Evolutionary conservation across 2,888 invertebrate species (phyloP).

Genomic region (Theodoxus fluviatilis): DNA sequence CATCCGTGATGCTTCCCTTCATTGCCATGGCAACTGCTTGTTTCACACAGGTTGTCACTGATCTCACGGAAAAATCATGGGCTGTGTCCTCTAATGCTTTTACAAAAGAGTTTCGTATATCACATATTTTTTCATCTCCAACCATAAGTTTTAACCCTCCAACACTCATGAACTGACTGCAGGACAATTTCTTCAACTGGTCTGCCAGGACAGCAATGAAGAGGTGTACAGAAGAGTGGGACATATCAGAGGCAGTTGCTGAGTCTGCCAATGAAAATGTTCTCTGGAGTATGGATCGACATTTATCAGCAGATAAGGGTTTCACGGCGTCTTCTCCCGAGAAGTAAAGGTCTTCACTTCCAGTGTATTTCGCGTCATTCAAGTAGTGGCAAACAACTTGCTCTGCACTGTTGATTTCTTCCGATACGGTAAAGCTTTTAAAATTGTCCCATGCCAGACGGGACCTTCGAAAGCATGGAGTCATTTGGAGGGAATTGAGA

Average conservation of each 20-base stretch:
- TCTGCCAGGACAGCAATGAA: conserved; percentile 28
- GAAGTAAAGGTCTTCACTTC: conserved; percentile 18
- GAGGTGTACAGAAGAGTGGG: conserved; percentile 25
- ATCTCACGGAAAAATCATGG: conserved; percentile 21
- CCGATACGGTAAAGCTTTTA: conserved; percentile 4
- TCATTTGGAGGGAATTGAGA: conserved; percentile 11
- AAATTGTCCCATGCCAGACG: conserved; percentile 23
- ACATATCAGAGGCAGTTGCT: no score
- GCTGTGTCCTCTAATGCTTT: conserved; percentile 21
- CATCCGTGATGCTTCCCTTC: background rate
- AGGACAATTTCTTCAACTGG: conserved; percentile 29
- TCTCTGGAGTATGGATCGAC: conserved; percentile 8
- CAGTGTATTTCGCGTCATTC: conserved; percentile 6
- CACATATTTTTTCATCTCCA: background rate
- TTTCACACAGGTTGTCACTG: conserved; percentile 18
- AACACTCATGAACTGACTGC: conserved; percentile 25
- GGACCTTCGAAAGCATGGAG: conserved; percentile 3
- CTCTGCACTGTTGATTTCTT: conserved; percentile 20
- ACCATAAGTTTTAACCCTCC: conserved; percentile 16
- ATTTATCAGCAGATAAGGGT: conserved; percentile 1
- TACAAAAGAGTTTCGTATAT: background rate
- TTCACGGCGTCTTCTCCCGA: background rate
- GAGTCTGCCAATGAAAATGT: conserved; percentile 8
- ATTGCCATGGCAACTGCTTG: conserved; percentile 1
- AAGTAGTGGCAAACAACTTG: conserved; percentile 28